Base-by-base conservation (phyloP, 2,888 invertebrate genomes). In the Colletes collaris region DNA sequence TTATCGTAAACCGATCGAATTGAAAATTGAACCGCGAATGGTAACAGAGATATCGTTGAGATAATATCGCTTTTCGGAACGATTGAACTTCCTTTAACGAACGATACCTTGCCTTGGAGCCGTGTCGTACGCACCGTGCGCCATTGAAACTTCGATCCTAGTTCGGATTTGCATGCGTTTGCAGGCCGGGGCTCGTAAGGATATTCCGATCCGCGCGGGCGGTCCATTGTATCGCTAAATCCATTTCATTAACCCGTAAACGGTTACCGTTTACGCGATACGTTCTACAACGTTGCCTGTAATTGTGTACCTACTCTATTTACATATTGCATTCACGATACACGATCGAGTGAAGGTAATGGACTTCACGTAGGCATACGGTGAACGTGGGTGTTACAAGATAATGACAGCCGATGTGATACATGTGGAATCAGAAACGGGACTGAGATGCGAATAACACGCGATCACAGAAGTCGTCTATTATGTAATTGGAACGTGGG, bases 241-340 rank as follows among this genome's bases (percentile, higher is more conserved):
- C 67, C 59, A 68, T 75, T 67, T 56, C 74, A 70, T 79, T 71
- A 80, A 75, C 71, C 73, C 13, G 71, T 64, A 71, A 79, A 67
- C 64, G 63, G 10, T 71, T 53, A 65, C 55, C 52, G 44, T 64
- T 71, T 65, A 62, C 70, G 53, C 79, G 58, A 55, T 64, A 62
- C 67, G 58, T 79, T 79, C 75, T 11, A 50, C 62, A 65, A 72
- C 72, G 74, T 78, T 68, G 80, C 46, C 52, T 13, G 27, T 56
- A 58, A 46, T 13, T 60, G 50, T 68, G 55, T 40, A 55, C 13
- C 58, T 55, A 40, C 56, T 66, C 56, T 73, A 79, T 78, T 78
- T 78, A 68, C 79, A 68, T 72, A 72, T 46, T 16, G 64, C 68
- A 56, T 79, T 72, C 79, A 65, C 67, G 46, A 60, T 71, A 44